phyloP scores from a whole-genome alignment of 2,113 vertebrate genomes.

The Myotis lucifugus region DNA sequence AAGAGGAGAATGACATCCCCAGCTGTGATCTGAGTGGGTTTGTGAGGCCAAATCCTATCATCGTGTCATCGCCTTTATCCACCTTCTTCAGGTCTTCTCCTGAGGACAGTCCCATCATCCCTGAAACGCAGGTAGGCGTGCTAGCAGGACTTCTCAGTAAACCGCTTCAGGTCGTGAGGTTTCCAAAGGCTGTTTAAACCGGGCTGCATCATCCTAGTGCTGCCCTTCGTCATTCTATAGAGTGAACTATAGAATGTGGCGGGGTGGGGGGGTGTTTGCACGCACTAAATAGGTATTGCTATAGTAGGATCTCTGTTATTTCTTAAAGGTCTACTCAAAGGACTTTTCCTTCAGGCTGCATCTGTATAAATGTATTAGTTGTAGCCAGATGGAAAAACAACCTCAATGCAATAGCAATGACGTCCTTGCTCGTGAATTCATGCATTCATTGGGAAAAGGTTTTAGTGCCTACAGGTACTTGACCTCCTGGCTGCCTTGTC shows the following conservation, averaged over 20 bases:
- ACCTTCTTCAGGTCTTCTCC: slow-evolving; percentile 95
- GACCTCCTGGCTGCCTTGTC: background rate
- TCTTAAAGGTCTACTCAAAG: background rate
- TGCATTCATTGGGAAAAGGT: background rate
- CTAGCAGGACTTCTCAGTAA: background rate
- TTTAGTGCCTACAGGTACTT: background rate
- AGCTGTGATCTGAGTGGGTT: slow-evolving; percentile 96
- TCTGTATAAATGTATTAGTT: background rate
- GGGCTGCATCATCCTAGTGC: background rate
- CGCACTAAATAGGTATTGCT: background rate
- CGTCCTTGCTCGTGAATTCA: background rate
- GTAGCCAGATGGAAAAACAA: background rate
- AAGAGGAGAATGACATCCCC: slow-evolving; percentile 95
- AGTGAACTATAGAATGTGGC: background rate
- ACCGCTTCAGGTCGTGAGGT: background rate
- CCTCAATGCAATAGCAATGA: background rate
- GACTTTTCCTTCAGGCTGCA: background rate
- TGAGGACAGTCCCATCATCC: slow-evolving; percentile 96
- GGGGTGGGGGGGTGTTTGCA: too few relatives aligned
- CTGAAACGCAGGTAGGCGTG: slow-evolving; percentile 95
- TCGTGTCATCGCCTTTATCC: slow-evolving; percentile 95
- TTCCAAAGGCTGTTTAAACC: background rate
- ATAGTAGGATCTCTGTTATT: background rate
- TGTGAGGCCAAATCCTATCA: slow-evolving; percentile 91
- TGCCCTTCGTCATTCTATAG: background rate